Percentiles rank a stretch among this genome's conserved stretches.
Evolutionary conservation across 1,140 invertebrate genomes (phyloP).

Genomic region (Eueides isabella): DNA sequence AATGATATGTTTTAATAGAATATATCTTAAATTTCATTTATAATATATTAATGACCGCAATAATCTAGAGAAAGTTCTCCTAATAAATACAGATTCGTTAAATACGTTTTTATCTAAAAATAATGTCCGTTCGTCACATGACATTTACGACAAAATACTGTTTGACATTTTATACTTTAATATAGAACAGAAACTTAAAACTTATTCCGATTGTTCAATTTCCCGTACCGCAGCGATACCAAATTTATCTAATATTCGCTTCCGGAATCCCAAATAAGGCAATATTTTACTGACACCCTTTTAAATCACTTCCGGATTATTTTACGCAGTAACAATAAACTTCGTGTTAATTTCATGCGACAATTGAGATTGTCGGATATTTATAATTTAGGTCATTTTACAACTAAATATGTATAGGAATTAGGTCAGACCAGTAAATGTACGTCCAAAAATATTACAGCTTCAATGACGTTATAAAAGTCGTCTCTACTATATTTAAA

Average conservation of each 20-base stretch:
- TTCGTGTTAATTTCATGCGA: not conserved
- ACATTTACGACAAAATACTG: too few relatives aligned
- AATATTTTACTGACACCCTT: slow-evolving; percentile 4
- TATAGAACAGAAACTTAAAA: not conserved
- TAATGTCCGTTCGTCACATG: too few relatives aligned
- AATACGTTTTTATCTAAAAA: too few relatives aligned
- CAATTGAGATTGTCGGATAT: slow-evolving; percentile 2
- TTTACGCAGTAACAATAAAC: slow-evolving; percentile 13
- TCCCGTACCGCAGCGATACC: not conserved
- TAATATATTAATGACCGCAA: too few relatives aligned
- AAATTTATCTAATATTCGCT: slow-evolving; percentile 5
- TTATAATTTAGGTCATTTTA: slow-evolving; percentile 6
- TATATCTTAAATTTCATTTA: too few relatives aligned
- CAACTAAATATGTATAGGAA: slow-evolving; percentile 2
- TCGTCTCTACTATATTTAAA: not conserved
- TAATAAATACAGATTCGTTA: too few relatives aligned
- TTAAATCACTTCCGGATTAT: slow-evolving; percentile 10
- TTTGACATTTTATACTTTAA: not conserved
- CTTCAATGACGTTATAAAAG: not conserved
- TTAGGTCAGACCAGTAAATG: slow-evolving; percentile 10
- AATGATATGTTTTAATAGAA: too few relatives aligned
- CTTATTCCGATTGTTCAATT: slow-evolving; percentile 8
- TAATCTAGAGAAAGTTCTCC: too few relatives aligned
- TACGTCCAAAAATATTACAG: not conserved
- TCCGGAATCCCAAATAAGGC: slow-evolving; percentile 8